These are phyloP conservation scores for Romanogobio albipinnatus DNA, from an alignment of 2,113 vertebrate species.

Conservation along the genomic window DNA sequence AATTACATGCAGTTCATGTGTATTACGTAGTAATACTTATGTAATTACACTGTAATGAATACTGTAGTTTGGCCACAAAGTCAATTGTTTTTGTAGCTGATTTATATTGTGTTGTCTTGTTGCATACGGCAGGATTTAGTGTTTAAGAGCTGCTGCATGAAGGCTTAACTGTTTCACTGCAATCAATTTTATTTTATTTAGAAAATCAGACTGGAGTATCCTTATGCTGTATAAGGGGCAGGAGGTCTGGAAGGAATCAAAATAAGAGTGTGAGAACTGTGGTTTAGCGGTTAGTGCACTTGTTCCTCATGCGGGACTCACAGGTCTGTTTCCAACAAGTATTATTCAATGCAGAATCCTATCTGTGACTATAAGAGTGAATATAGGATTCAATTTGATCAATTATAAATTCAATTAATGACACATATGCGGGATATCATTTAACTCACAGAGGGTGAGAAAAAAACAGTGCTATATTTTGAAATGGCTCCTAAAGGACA, in stretches of 20 bases:
- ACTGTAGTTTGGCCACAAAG: conserved; percentile 1
- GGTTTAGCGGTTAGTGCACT: background rate
- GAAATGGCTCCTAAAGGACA: conserved; percentile 84
- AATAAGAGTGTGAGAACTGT: conserved; percentile 49
- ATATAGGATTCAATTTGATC: background rate
- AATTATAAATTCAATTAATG: conserved; percentile 69
- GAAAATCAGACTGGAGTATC: conserved; percentile 63
- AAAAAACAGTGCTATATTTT: conserved; percentile 86
- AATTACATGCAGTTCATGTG: background rate
- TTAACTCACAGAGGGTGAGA: conserved; percentile 84
- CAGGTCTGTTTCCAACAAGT: background rate
- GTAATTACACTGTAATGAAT: background rate
- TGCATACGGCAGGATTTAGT: conserved; percentile 56
- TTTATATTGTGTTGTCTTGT: conserved; percentile 67
- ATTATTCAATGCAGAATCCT: conserved; percentile 7
- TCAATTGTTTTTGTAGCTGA: conserved; percentile 61
- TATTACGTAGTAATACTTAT: background rate
- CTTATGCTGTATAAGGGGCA: conserved; percentile 67
- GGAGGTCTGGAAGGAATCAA: conserved; percentile 78
- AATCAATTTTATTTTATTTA: conserved; percentile 60
- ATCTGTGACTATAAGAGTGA: background rate
- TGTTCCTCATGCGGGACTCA: background rate
- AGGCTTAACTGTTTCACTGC: conserved; percentile 63
- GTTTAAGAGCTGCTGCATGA: conserved; percentile 54
- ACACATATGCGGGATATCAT: conserved; percentile 89